Evolutionary conservation across 1,140 invertebrate species (phyloP).

Genomic region (Megathymus violae): DNA sequence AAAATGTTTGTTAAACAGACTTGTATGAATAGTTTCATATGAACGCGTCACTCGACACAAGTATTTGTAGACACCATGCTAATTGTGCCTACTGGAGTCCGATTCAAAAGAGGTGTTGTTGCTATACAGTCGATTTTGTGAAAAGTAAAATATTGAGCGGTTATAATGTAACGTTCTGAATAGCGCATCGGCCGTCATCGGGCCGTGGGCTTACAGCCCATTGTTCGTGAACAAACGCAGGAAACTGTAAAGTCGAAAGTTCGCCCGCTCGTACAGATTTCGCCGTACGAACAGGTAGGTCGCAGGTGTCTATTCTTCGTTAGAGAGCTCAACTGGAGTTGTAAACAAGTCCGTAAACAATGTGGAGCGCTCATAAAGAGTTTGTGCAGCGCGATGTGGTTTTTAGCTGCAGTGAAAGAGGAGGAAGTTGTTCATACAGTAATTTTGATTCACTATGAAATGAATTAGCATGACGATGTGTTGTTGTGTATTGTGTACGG

Average conservation of each 20-base stretch:
- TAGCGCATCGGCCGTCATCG: conserved; percentile 63
- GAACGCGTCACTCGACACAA: conserved; percentile 17
- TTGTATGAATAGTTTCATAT: no score
- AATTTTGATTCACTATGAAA: conserved; percentile 49
- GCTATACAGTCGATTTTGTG: conserved; percentile 35
- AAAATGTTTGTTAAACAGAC: conserved; percentile 29
- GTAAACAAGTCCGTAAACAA: conserved; percentile 71
- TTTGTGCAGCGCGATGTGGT: conserved; percentile 50
- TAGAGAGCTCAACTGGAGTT: conserved; percentile 51
- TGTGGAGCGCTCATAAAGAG: conserved; percentile 54
- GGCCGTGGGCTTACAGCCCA: conserved; percentile 64
- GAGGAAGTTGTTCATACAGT: conserved; percentile 72
- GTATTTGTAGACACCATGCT: conserved; percentile 25
- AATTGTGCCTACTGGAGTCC: conserved; percentile 14
- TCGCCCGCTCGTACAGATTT: conserved; percentile 66
- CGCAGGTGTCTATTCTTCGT: conserved; percentile 58
- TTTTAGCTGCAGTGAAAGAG: conserved; percentile 57
- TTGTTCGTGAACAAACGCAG: conserved; percentile 78
- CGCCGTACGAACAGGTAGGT: conserved; percentile 74
- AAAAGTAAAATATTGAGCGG: conserved; percentile 52
- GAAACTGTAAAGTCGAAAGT: conserved; percentile 81
- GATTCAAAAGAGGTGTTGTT: conserved; percentile 29
- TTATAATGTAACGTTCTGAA: conserved; percentile 57
- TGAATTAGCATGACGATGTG: conserved; percentile 51
- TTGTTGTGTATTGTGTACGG: conserved; percentile 45